Evolutionary conservation across 1,140 invertebrate species (phyloP), one percentile per base, ranked within the genome.

Genomic region (Bactericera cockerelli): DNA sequence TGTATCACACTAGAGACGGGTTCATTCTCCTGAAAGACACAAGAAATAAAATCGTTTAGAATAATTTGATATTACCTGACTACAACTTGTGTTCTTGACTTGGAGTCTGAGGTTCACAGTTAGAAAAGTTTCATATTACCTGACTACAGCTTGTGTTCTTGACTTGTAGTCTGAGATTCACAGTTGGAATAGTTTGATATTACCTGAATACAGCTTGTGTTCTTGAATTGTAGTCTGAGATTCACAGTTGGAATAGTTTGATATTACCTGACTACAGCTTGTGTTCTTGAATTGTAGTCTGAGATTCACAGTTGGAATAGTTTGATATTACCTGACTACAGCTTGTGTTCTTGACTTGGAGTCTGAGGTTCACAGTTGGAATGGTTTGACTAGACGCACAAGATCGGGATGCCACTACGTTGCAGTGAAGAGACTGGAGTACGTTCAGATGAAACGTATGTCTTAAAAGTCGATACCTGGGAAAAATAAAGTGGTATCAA

Each of bases 361-460:
- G 67, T 53, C 78, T 76, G 4, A 86, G 64, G 49, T 80, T 79
- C 57, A 84, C 69, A 25, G 71, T 72, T 10, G 65, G 74, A 49
- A 76, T 68, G 1, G 70, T 68, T 59, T 73, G 71, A 57, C 69
- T 76, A 14, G 74, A 62, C 54, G 74, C 73, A 56, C 72, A 73
- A 63, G 76, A 77, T 63, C 72, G 72, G 26, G 69, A 68, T 4
- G 75, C 74, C 26, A 75, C 74, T 0, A 78, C 76, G 21, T 76
- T 76, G 1, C 81, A 74, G 57, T 78, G 75, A 13, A 87, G 67
- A 1, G 82, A 84, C 61, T 83, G 80, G 54, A 81, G 71, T n/a
- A 85, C 79, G 36, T 77, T 76, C n/a, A 86, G 69, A 57, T 79
- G 74, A 77, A 82, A 84, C 19, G 75, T 76, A 61, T 87, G 83